Evolutionary conservation across 2,888 invertebrate genomes (phyloP), one percentile per base, ranked within the genome.

Genomic region (Zelleria hepariella): DNA sequence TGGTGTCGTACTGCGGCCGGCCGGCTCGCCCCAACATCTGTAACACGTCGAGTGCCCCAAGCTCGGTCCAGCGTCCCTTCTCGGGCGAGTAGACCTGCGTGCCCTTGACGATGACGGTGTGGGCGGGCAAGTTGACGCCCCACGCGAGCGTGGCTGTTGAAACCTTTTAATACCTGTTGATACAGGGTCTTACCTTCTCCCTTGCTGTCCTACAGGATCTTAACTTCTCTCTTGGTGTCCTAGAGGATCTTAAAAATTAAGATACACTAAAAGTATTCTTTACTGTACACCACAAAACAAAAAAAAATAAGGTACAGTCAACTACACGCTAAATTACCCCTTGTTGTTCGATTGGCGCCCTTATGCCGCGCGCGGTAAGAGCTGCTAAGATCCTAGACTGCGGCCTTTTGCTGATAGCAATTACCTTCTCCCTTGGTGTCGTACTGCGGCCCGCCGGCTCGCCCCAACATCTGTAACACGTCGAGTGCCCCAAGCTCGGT

Each of bases 11-110:
- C 87, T 98, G 98, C 0, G 99, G 99, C 23, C 99, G 91, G 62
- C 99, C 99, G 57, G 99, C 99, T 69, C 99, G 90, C 60, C 99
- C 99, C 76, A 99, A 83, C 99, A 99, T 99, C 90, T 98, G 99
- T 62, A 99, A 90, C 18, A 99, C 98, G 84, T 99, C 99, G 24
- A 99, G 86, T 2, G 99, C 98, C 4, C 99, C 97, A 57, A 99
- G 87, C 82, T 99, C 99, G 1, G 96, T 96, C 99, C 99, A 99
- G 60, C 98, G 91, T 0, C 99, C 99, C 77, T 98, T 98, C 82
- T 99, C 99, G 0, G 99, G 98, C 74, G 95, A 98, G 83, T 98
- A 98, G 52, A 98, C 95, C 79, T 99, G 98, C 0, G 99, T 99
- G 24, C 99, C 99, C 80, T 99, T 99, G 64, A 89, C 91, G 64